Conservation (phyloP, 2,797 vertebrate species). For the Ceyx erithaca region DNA sequence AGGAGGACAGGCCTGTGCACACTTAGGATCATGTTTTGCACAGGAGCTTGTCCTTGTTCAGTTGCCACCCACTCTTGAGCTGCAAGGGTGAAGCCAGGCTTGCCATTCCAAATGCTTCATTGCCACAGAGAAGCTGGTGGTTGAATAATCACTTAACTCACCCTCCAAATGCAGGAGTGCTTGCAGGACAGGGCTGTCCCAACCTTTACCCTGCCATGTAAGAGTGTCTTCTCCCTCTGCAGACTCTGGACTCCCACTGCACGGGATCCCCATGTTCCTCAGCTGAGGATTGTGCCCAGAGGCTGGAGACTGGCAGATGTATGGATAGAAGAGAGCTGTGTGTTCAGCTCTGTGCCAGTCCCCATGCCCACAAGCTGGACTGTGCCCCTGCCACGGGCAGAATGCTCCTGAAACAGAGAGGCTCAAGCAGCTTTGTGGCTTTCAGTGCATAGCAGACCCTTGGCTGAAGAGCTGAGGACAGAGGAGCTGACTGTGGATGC, state of each 20-base stretch:
- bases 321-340: neutral
- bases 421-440: neutral
- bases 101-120: neutral
- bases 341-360: neutral
- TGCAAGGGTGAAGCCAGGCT: neutral
- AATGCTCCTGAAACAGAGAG: neutral
- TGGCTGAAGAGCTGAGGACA: neutral
- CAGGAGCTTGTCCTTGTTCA: neutral
- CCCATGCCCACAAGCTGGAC: neutral
- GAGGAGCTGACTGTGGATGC: neutral
- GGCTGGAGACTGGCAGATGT: no score
- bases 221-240: neutral
- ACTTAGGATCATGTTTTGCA: neutral
- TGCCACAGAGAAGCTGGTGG: neutral
- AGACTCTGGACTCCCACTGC: neutral
- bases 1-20: neutral
- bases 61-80: neutral
- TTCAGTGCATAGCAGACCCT: neutral
- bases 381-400: neutral
- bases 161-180: conserved; percentile 2
- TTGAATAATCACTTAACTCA: conserved; percentile 2
- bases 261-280: neutral
- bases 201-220: neutral
- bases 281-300: neutral
- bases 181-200: neutral